Evolutionary conservation across 2,113 vertebrate species (phyloP), one percentile per base, ranked within the genome.

Genomic region (Oreotragus oreotragus): DNA sequence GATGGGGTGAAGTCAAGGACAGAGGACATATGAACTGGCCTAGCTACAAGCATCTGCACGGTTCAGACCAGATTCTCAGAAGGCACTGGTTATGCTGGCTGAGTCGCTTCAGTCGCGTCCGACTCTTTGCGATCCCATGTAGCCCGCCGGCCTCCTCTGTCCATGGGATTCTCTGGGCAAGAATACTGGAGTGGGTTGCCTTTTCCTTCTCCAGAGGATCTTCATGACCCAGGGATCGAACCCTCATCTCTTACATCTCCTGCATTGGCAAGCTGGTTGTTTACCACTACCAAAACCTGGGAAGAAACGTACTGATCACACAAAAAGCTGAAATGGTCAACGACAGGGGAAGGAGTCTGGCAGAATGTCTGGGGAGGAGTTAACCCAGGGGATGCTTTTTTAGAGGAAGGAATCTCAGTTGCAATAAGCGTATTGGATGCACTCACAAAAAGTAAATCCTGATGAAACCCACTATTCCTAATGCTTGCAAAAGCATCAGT

Each of bases 11-110:
- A 47, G 45, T 14, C 27, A n/a, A 39, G 45, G 45, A 49, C 33
- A 28, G 0, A 39, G 0, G 4, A 19, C 45, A 30, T 6, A 28
- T 1, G 25, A 45, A 14, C 33, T 2, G 2, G 16, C 17, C 47
- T n/a, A 43, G 79, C 57, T 45, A 51, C 4, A 17, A 25, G 58
- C 83, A 73, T 14, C 49, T 36, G 16, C 9, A 19, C 0, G 1
- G 10, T 53, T 73, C n/a, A 85, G 57, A 58, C 17, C 25, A 43
- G 9, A 73, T 28, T 96, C 77, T 84, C 80, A 47, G 80, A 49
- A 53, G 73, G 80, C 33, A 39, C 33, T 25, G 66, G 39, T 25
- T 25, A 25, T 73, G 39, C 6, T 6, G 36, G 66, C 66, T 73
- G 23, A 73, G 36, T 73, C 21, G 11, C 36, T 73, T 73, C 36